Evolutionary conservation across 2,113 vertebrate genomes (phyloP), one percentile per base, ranked within the genome.

Genomic region (Struthio camelus): DNA sequence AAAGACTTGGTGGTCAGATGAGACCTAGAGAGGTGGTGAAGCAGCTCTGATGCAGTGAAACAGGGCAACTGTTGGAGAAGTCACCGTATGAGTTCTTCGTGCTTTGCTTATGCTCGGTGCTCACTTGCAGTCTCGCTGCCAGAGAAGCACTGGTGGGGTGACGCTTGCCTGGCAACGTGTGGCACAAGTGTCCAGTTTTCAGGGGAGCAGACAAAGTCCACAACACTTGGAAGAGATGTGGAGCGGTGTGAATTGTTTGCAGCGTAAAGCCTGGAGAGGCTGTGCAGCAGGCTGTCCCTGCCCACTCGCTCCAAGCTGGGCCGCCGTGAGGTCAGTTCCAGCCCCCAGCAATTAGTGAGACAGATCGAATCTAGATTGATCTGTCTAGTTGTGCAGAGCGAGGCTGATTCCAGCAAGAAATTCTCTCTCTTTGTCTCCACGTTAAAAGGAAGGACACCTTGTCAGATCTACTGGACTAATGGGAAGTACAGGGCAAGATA

Each of bases 291-390:
- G 42, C 73, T 92, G 82, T 28, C 40, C 1, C 0, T 38, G 67
- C 83, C 83, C 2, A 2, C 8, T 7, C 0, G 0, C 54, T 78
- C 27, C 17, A 56, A 83, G 65, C 50, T 0, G 0, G 79, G 76
- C 88, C 88, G 94, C 73, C 54, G 28, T 1, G 1, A 23, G 90
- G 94, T 96, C 93, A 77, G 16, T 62, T 82, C 46, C 89, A 96
- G 76, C 81, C 64, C 86, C 75, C 76, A 86, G 54, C 79, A 91
- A 71, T 95, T 94, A 96, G 75, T 0, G 6, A 95, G 93, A 91
- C 59, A 78, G 76, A 90, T 75, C 91, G 92, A 91, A 73, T 95
- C 78, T 82, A 46, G 87, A 91, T 83, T 89, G 84, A 93, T 95
- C 89, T 70, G 75, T 82, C 62, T 51, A 5, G 32, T 81, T 85